phyloP scores from a whole-genome alignment of 2,113 vertebrate species.

The Fregetta grallaria region DNA sequence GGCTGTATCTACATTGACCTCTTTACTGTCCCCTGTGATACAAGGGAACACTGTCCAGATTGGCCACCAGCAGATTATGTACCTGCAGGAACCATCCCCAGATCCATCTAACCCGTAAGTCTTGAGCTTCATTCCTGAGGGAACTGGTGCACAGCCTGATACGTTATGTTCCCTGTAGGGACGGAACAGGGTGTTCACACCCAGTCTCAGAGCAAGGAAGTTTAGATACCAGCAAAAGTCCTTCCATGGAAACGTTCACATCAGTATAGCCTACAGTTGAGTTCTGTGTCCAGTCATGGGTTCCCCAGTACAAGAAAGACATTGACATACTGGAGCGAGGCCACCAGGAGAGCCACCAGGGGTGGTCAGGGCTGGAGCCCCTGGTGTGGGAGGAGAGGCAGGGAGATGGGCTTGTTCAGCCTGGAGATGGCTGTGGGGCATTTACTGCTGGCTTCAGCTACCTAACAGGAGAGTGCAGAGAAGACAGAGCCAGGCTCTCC shows the following conservation, averaged over 20 bases:
- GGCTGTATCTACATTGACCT: not conserved
- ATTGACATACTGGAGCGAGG: not conserved
- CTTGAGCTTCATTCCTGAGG: not conserved
- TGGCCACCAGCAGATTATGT: not conserved
- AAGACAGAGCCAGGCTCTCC: not conserved
- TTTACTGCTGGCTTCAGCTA: not conserved
- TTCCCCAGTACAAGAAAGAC: not conserved
- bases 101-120: not conserved
- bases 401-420: not conserved
- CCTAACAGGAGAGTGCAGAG: not conserved
- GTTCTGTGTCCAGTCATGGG: not conserved
- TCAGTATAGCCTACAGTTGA: not conserved
- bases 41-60: rapidly evolving
- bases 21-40: not conserved
- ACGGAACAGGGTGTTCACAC: not conserved
- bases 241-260: not conserved
- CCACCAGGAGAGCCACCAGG: not conserved
- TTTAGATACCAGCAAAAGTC: not conserved
- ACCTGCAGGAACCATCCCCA: not conserved
- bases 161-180: not conserved
- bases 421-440: not conserved
- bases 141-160: no score
- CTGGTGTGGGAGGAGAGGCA: not conserved
- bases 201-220: not conserved
- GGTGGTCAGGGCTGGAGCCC: not conserved